Conservation (phyloP, 2,888 invertebrate genomes). For the Acrocyrtus sp. region DNA sequence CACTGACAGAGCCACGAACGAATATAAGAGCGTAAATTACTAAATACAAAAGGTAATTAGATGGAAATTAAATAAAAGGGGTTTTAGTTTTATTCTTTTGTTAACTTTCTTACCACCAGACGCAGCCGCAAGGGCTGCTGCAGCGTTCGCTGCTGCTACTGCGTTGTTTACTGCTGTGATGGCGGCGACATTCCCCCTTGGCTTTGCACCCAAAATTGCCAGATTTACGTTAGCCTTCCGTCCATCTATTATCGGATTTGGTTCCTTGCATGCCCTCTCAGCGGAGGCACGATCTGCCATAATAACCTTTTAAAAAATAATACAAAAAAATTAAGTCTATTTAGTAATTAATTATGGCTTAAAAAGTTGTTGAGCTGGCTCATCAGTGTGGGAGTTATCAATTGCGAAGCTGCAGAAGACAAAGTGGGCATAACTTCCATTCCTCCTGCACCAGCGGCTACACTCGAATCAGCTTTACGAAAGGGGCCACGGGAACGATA, state of each 20-base stretch:
- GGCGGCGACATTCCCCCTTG: slow-evolving; percentile 79
- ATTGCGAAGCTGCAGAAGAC: slow-evolving; percentile 30
- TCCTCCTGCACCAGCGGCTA: not conserved
- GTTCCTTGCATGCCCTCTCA: slow-evolving; percentile 96
- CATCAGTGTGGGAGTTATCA: slow-evolving; percentile 41
- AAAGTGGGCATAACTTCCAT: slow-evolving; percentile 35
- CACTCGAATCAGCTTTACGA: too few relatives aligned
- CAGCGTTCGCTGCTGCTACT: slow-evolving; percentile 41
- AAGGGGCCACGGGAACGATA: too few relatives aligned
- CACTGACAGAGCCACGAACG: not conserved
- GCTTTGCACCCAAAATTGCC: slow-evolving; percentile 97
- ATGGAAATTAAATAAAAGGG: not conserved
- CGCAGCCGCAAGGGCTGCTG: slow-evolving; percentile 25
- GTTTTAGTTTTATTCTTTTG: too few relatives aligned
- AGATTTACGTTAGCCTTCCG: slow-evolving; percentile 98
- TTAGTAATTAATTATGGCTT: too few relatives aligned
- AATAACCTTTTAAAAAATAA: slow-evolving; percentile 90
- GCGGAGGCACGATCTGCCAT: slow-evolving; percentile 96
- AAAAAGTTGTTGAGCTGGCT: slow-evolving; percentile 84
- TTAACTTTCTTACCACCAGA: slow-evolving; percentile 40
- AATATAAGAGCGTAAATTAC: not conserved
- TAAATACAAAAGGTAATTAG: not conserved
- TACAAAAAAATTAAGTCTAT: too few relatives aligned
- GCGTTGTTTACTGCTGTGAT: slow-evolving; percentile 56
- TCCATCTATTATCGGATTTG: slow-evolving; percentile 98